Evolutionary conservation across 2,797 vertebrate species (phyloP).

Genomic region (Gymnoscopelus braueri): DNA sequence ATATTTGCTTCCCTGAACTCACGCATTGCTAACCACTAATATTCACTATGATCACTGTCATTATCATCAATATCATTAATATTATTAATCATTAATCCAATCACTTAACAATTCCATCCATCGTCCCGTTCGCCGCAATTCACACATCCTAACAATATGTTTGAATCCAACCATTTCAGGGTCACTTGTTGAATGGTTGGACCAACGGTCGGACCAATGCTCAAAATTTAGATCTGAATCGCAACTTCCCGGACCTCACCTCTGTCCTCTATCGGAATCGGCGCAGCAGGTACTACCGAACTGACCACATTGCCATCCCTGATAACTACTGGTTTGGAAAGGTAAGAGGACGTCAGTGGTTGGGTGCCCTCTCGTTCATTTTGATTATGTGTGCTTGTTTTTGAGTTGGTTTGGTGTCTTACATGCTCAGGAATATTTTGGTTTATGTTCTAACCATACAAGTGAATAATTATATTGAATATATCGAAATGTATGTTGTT

Average conservation of each 20-base stretch:
- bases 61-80: conserved; percentile 3
- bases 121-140: not conserved
- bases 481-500: not conserved
- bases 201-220: conserved; percentile 89
- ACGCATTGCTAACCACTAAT: conserved; percentile 44
- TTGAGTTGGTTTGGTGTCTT: no score
- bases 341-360: conserved; percentile 74
- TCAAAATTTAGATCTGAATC: conserved; percentile 95
- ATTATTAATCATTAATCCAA: not conserved
- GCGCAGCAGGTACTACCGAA: conserved; percentile 81
- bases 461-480: no score
- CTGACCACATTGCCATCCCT: conserved; percentile 92
- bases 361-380: no score
- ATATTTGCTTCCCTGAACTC: conserved; percentile 16
- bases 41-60: not conserved
- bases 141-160: conserved; percentile 19
- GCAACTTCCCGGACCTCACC: conserved; percentile 97
- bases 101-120: not conserved
- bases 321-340: conserved; percentile 94
- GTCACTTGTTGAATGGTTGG: conserved; percentile 93
- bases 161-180: conserved; percentile 78
- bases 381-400: no score
- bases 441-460: no score
- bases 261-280: conserved; percentile 88
- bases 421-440: no score